Conservation (phyloP, 2,797 vertebrate genomes). For the Tokudaia tokunoshimensis region DNA sequence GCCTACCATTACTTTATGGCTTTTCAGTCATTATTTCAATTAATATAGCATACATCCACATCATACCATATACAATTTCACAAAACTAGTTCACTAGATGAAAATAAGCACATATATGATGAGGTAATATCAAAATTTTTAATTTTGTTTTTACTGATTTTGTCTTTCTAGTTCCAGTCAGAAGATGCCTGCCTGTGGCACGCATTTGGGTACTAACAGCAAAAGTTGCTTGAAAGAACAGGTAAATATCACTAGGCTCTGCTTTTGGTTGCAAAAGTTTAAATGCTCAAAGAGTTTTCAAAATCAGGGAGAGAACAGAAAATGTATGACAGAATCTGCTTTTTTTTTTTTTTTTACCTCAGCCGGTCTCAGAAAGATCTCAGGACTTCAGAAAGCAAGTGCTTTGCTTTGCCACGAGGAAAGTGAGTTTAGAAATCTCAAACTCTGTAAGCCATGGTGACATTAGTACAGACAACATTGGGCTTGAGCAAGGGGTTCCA, state of each 20-base stretch:
- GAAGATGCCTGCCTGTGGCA: not conserved
- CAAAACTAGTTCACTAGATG: not conserved
- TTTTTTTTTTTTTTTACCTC: not conserved
- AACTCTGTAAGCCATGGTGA: not conserved
- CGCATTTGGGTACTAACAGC: not conserved
- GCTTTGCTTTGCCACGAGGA: not conserved
- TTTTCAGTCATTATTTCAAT: conserved; percentile 39
- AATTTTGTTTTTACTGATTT: not conserved
- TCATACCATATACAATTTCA: not conserved
- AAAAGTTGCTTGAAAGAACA: not conserved
- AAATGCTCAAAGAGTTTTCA: conserved; percentile 50
- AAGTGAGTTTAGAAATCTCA: not conserved
- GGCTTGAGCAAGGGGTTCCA: not conserved
- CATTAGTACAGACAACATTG: not conserved
- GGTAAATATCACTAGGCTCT: not conserved
- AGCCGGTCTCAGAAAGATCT: not conserved
- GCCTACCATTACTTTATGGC: not conserved
- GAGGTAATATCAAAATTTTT: not conserved
- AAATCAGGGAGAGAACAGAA: not conserved
- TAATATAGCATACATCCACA: not conserved
- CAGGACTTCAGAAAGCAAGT: not conserved
- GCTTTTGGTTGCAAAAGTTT: conserved; percentile 16
- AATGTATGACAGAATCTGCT: not conserved
- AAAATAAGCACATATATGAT: not conserved
- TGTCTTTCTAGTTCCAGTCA: not conserved